Evolutionary conservation across 1,140 invertebrate genomes (phyloP), one percentile per base, ranked within the genome.

Genomic region (Saccostrea glomerata): DNA sequence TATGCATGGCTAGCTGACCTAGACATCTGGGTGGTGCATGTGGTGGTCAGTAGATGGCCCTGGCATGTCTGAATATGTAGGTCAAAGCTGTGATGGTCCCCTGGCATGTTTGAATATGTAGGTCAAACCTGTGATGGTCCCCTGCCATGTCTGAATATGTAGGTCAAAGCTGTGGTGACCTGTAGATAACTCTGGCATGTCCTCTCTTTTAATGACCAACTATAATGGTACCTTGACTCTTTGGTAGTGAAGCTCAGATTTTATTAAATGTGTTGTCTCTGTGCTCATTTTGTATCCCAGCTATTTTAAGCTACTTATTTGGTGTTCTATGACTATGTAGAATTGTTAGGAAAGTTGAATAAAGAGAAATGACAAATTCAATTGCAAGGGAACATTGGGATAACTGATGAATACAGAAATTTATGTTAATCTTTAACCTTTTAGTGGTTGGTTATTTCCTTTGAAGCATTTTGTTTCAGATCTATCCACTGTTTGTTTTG

Each of bases 1-100:
- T n/a, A 82, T 85, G 85, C 60, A 85, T 86, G 85, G 17, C 70
- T 4, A 60, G 58, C 40, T 2, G 40, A 3, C 40, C 40, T 47
- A 2, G 47, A 47, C 2, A 47, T 47, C 47, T 47, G 47, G 47
- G 47, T 6, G 47, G 47, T 47, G 47, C 47, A 47, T 47, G 47
- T 66, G 60, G 60, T 66, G 60, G 60, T 66, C 60, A 9, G 20
- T 66, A 20, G 20, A 25, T 77, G 15, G 25, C 25, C 70, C 70
- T 77, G 25, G 70, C 70, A 77, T 77, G 70, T 15, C 3, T 36
- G 1, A 23, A 30, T 77, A 23, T 77, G 4, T 36, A 77, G 70
- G 70, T 77, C 23, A 25, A 30, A 25, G n/a, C 70, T 30, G 25
- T 77, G 70, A 30, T 77, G 70, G 13, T 77, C 25, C 47, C 47